Percentiles rank a stretch among this genome's conserved stretches.
Evolutionary conservation across 2,797 vertebrate genomes (phyloP).

Genomic region (Ctenopoma kingsleyae): DNA sequence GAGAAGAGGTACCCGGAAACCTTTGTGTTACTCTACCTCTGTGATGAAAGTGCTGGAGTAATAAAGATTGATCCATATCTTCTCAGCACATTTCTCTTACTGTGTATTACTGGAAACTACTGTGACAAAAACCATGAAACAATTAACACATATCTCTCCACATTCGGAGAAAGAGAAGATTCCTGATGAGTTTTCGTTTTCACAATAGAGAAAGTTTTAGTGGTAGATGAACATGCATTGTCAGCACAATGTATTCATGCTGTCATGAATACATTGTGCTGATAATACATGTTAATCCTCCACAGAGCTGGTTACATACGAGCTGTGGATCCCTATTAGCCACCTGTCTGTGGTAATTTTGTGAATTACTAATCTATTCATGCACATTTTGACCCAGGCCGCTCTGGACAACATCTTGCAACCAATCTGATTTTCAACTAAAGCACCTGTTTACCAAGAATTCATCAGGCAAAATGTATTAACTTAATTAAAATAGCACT

Average conservation of each 20-base stretch:
- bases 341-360: too few relatives aligned
- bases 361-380: too few relatives aligned
- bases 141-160: neutral
- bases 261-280: too few relatives aligned
- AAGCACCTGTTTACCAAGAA: too few relatives aligned
- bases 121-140: neutral
- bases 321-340: too few relatives aligned
- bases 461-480: too few relatives aligned
- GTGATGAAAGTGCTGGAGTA: neutral
- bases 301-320: too few relatives aligned
- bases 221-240: neutral
- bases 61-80: neutral
- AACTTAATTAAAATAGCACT: too few relatives aligned
- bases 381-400: too few relatives aligned
- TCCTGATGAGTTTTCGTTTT: neutral
- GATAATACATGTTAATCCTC: too few relatives aligned
- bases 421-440: too few relatives aligned
- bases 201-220: neutral
- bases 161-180: neutral
- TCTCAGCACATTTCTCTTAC: neutral
- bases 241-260: constrained; percentile 7
- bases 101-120: neutral
- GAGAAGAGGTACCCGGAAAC: neutral
- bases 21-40: neutral
- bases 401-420: too few relatives aligned